A percentile compares a stretch with the other conserved stretches of the same genome.
These are phyloP conservation scores for Cyphomyrmex costatus DNA, from an alignment of 1,140 invertebrate species.

Conservation along the genomic window DNA sequence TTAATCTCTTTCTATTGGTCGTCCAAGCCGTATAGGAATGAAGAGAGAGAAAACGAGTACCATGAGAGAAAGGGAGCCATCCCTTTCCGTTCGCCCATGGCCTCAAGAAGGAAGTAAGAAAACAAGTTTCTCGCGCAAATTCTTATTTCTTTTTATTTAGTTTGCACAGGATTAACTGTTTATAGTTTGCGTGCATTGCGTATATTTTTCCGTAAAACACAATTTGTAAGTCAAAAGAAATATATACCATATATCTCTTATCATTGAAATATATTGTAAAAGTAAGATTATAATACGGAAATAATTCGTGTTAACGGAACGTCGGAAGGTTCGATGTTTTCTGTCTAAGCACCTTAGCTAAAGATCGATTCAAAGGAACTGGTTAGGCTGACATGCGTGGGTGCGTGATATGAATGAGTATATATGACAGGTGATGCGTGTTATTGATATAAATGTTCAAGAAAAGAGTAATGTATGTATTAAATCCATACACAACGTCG, in stretches of 20 bases:
- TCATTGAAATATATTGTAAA: conserved; percentile 2
- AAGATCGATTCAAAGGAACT: conserved; percentile 3
- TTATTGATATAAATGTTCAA: conserved; percentile 29
- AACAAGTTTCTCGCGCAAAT: conserved; percentile 49
- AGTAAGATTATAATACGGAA: not conserved
- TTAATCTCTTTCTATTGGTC: conserved; percentile 43
- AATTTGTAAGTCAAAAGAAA: not conserved
- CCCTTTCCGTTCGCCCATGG: conserved; percentile 36
- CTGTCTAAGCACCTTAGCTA: conserved; percentile 3
- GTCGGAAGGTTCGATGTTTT: not conserved
- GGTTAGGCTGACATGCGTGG: conserved; percentile 14
- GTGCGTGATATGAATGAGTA: conserved; percentile 2
- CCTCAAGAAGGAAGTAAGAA: conserved; percentile 56
- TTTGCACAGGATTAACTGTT: conserved; percentile 20
- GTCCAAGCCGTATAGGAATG: conserved; percentile 13
- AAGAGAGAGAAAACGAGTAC: conserved; percentile 24
- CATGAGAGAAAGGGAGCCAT: conserved; percentile 10
- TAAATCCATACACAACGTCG: not conserved
- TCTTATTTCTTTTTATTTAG: conserved; percentile 18
- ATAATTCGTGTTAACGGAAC: conserved; percentile 35
- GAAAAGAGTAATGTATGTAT: conserved; percentile 1
- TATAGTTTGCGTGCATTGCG: not conserved
- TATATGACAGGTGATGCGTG: conserved; percentile 13
- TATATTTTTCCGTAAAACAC: not conserved
- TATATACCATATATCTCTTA: not conserved